phyloP scores from a whole-genome alignment of 2,113 vertebrate genomes.

The Anser cygnoides region DNA sequence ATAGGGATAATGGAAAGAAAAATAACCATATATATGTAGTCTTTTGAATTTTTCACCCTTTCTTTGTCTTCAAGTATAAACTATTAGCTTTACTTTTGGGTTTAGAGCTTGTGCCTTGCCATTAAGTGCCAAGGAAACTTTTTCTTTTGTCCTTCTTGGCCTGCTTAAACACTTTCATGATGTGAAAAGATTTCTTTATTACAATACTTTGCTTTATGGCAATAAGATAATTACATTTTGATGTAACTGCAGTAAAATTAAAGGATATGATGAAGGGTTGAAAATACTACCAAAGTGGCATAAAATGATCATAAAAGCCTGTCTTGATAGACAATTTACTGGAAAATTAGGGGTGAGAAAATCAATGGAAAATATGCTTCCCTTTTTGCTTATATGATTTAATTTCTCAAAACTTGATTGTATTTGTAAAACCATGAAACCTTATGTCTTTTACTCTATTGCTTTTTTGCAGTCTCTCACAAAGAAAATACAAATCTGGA shows the following conservation, averaged over 20 bases:
- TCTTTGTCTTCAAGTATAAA: not conserved
- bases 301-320: slow-evolving; percentile 40
- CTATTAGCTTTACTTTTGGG: not conserved
- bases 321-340: slow-evolving; percentile 41
- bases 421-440: not conserved
- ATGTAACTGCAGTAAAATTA: slow-evolving; percentile 51
- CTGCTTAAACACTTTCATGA: not conserved
- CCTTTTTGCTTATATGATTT: not conserved
- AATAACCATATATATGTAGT: not conserved
- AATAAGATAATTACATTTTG: slow-evolving; percentile 23
- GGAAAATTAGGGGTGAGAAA: not conserved
- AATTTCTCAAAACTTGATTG: not conserved
- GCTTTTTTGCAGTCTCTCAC: not conserved
- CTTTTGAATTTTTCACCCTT: not conserved
- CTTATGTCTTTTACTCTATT: not conserved
- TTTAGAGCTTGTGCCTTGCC: not conserved
- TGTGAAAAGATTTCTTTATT: slow-evolving; percentile 27
- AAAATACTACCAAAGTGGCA: slow-evolving; percentile 39
- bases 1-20: not conserved
- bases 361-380: not conserved
- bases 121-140: not conserved
- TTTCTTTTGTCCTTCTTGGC: not conserved
- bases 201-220: slow-evolving; percentile 32
- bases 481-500: not conserved
- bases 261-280: slow-evolving; percentile 14